Percentiles rank a stretch among this genome's conserved stretches.
Conservation (phyloP, 2,113 vertebrate species). For the Corythaeola cristata region DNA sequence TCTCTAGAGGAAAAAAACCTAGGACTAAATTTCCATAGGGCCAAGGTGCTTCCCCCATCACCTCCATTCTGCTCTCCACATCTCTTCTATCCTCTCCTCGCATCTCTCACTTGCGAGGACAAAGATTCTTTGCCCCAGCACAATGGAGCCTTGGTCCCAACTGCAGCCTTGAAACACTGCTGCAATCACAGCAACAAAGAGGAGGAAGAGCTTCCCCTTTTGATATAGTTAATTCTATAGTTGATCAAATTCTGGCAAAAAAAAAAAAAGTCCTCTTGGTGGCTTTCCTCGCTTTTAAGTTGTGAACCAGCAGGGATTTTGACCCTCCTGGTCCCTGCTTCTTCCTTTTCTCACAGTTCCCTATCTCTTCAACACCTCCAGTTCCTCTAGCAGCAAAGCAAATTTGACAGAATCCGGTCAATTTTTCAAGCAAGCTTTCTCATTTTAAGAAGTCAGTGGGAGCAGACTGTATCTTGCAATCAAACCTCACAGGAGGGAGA, state of each 20-base stretch:
- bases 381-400: not conserved
- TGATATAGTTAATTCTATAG: not conserved
- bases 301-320: slow-evolving; percentile 44
- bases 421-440: slow-evolving; percentile 39
- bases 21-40: not conserved
- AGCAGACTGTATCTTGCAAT: slow-evolving; percentile 11
- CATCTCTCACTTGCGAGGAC: not conserved
- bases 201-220: not conserved
- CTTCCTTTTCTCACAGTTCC: slow-evolving; percentile 12
- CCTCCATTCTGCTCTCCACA: not conserved
- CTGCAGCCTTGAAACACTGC: not conserved
- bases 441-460: slow-evolving; percentile 32
- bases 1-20: not conserved
- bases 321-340: not conserved
- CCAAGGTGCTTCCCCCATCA: not conserved
- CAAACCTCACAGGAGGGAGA: slow-evolving; percentile 19
- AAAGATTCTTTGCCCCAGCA: not conserved
- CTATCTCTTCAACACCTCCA: not conserved
- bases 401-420: slow-evolving; percentile 25
- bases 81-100: not conserved
- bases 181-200: not conserved
- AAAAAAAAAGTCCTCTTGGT: not conserved
- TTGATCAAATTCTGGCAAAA: not conserved
- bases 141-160: not conserved
- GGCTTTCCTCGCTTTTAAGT: not conserved